Conservation (phyloP, 2,797 vertebrate species). For the Harpagifer antarcticus region DNA sequence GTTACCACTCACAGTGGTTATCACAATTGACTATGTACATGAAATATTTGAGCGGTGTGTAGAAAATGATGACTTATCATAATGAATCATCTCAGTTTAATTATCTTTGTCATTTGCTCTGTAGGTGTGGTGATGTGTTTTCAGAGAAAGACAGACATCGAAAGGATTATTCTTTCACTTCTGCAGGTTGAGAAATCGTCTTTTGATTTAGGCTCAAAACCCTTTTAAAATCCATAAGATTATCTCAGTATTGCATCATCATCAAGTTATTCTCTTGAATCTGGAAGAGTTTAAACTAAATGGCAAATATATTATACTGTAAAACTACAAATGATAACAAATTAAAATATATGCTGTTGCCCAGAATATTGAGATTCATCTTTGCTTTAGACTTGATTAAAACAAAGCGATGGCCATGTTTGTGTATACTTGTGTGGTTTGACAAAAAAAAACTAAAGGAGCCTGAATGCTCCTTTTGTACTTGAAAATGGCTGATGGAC, state of each 20-base stretch:
- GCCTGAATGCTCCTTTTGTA: background rate
- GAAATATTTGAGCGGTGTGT: background rate
- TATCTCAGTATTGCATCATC: background rate
- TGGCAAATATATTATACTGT: background rate
- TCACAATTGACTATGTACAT: background rate
- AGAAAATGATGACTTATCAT: conserved; percentile 7
- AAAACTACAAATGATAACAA: background rate
- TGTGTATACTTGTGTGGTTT: background rate
- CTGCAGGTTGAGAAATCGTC: conserved; percentile 6
- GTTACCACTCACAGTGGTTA: background rate
- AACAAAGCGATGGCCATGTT: background rate
- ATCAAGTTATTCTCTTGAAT: background rate
- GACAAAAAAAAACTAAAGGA: background rate
- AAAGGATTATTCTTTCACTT: conserved; percentile 15
- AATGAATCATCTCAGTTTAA: background rate
- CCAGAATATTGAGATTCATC: background rate
- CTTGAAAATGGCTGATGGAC: conserved; percentile 9
- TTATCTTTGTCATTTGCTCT: conserved; percentile 12
- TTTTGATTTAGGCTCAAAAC: conserved; percentile 15
- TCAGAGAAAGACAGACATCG: background rate
- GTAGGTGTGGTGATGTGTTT: background rate
- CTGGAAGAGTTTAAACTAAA: background rate
- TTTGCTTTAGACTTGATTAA: background rate
- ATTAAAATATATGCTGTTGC: too few relatives aligned
- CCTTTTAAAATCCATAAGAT: conserved; percentile 20